Conservation (phyloP, 2,113 vertebrate genomes). For the Platanista minor region DNA sequence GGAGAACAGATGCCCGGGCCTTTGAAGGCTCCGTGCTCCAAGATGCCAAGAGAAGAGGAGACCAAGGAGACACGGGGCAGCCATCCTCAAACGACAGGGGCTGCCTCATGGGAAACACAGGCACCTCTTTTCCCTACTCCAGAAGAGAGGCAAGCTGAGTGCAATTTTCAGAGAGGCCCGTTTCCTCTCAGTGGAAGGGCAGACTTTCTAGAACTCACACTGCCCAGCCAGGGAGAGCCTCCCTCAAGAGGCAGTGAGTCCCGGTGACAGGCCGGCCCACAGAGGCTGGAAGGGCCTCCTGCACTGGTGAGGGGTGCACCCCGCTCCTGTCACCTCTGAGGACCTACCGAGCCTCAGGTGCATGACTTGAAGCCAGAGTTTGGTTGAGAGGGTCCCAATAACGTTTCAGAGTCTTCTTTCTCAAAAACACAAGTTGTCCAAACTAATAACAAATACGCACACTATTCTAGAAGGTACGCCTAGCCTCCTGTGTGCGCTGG, state of each 20-base stretch:
- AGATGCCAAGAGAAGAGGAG: neutral
- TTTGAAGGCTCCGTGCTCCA: neutral
- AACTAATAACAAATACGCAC: neutral
- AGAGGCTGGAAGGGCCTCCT: neutral
- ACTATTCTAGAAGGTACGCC: neutral
- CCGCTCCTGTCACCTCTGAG: no score
- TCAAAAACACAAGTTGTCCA: neutral
- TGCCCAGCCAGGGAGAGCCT: neutral
- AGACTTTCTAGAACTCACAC: neutral
- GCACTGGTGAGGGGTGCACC: no score
- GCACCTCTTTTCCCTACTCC: neutral
- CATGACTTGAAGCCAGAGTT: neutral
- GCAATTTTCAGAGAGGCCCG: rapidly evolving
- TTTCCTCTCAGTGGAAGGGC: neutral
- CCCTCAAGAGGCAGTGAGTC: neutral
- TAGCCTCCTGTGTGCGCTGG: neutral
- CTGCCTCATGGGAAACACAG: rapidly evolving
- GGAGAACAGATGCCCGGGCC: neutral
- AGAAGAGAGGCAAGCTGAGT: neutral
- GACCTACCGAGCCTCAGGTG: no score
- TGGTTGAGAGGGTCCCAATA: neutral
- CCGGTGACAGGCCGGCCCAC: rapidly evolving
- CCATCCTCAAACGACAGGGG: no score
- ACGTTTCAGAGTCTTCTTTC: neutral
- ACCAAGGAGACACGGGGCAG: rapidly evolving